Base-by-base conservation (phyloP, 2,888 invertebrate genomes). In the Hirtodrosophila histrioides region DNA sequence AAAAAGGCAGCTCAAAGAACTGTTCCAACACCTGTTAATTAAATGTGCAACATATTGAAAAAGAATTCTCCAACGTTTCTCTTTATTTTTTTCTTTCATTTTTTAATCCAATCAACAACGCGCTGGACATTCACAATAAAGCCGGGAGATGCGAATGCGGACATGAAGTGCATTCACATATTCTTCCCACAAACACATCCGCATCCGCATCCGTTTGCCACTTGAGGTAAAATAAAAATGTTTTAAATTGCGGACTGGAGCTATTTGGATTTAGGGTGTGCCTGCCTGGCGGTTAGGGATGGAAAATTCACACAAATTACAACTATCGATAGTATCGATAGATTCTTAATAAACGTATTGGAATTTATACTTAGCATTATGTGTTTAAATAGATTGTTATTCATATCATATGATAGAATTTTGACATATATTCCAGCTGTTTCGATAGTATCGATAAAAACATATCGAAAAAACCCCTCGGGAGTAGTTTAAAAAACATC, bases 1-100 rank as follows among this genome's bases (percentile, higher is more conserved):
- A 31, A 17, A 36, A 33, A 29, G 8, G n/a, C 23, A 48, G n/a
- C 9, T 55, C 29, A 39, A 44, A 45, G 31, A 45, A 35, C 24
- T 39, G 9, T 31, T 31, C 31, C 4, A 8, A 49, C 70, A 81
- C 63, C 79, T 82, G 72, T 82, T 71, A 64, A 86, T 85, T 78
- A 78, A 80, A 78, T 64, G 71, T 70, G 48, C 56, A 69, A 46
- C 76, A 68, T 58, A 81, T 74, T 81, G 64, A 49, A 71, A 56
- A 64, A 48, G 46, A 65, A 53, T n/a, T 50, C 40, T 6, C 27
- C 10, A 17, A 17, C 17, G 17, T 39, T 6, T 17, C 27, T 27
- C 6, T 27, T 27, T 27, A 27, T 29, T 31, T 44, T 44, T 31
- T 8, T 31, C n/a, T 29, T 50, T 17, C 31, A 9, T 33, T 50